phyloP scores from a whole-genome alignment of 2,113 vertebrate species.

The Eira barbara region DNA sequence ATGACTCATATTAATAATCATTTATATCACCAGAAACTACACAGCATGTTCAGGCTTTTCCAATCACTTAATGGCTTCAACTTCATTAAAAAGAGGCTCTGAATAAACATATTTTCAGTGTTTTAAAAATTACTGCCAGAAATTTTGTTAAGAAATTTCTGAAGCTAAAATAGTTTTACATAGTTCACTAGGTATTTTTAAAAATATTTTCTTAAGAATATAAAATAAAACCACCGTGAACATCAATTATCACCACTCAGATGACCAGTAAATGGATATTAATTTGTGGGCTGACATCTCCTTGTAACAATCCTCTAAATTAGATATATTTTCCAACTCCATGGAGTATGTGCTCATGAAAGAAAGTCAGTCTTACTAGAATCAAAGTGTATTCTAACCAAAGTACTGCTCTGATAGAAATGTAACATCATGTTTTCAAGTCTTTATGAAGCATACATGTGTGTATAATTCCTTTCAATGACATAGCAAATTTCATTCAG shows the following conservation, averaged over 20 bases:
- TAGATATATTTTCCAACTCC: background rate
- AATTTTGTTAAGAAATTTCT: background rate
- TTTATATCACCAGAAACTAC: background rate
- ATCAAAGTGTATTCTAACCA: background rate
- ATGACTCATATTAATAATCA: background rate
- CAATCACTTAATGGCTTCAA: background rate
- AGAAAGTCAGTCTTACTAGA: background rate
- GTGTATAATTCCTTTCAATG: background rate
- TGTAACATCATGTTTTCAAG: background rate
- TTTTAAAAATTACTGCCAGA: background rate
- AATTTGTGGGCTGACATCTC: background rate
- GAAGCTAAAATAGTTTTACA: background rate
- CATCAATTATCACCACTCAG: background rate
- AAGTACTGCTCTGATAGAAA: background rate
- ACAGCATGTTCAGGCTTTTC: background rate
- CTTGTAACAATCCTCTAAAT: background rate
- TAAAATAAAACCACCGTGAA: background rate
- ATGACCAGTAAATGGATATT: background rate
- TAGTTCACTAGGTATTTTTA: background rate
- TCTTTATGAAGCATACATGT: background rate
- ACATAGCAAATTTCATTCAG: background rate
- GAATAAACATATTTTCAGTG: background rate
- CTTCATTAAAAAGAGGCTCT: background rate
- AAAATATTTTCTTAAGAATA: background rate
- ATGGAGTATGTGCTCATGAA: background rate